Evolutionary conservation across 1,140 invertebrate species (phyloP).

Genomic region (Trachelipus rathkii): DNA sequence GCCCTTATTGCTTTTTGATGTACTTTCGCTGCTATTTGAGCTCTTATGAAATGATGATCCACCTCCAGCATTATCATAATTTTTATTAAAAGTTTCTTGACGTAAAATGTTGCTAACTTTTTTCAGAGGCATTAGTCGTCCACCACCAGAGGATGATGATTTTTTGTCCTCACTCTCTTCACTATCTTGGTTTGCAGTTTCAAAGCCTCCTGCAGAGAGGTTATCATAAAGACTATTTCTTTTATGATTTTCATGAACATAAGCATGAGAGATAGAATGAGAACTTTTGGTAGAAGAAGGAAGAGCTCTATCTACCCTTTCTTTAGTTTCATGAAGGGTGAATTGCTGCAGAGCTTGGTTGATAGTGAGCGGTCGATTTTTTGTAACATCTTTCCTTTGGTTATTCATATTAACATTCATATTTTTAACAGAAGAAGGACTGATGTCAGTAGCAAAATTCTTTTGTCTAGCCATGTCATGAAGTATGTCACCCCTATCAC

Average conservation of each 20-base stretch:
- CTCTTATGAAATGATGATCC: slow-evolving; percentile 19
- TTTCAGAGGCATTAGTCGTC: slow-evolving; percentile 27
- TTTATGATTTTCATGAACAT: slow-evolving; percentile 35
- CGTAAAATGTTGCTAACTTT: slow-evolving; percentile 25
- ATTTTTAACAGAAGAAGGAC: slow-evolving; percentile 19
- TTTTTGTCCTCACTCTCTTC: slow-evolving; percentile 41
- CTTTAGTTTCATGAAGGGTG: slow-evolving; percentile 31
- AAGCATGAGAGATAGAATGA: slow-evolving; percentile 31
- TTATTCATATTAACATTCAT: slow-evolving; percentile 33
- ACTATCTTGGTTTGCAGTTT: slow-evolving; percentile 42
- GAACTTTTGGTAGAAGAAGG: slow-evolving; percentile 34
- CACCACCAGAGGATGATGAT: slow-evolving; percentile 13
- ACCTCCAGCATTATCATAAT: slow-evolving; percentile 30
- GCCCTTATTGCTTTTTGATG: slow-evolving; percentile 23
- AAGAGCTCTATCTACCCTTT: slow-evolving; percentile 29
- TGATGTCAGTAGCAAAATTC: slow-evolving; percentile 30
- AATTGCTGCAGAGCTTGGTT: slow-evolving; percentile 34
- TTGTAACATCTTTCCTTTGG: slow-evolving; percentile 28
- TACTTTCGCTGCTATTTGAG: neutral
- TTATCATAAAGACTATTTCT: slow-evolving; percentile 44
- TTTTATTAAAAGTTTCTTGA: slow-evolving; percentile 30
- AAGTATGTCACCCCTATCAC: slow-evolving; percentile 60
- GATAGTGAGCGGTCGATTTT: slow-evolving; percentile 29
- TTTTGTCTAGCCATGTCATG: slow-evolving; percentile 36
- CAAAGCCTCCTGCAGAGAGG: slow-evolving; percentile 41